phyloP scores from a whole-genome alignment of 2,888 invertebrate genomes.

The Dynastes hyllus region DNA sequence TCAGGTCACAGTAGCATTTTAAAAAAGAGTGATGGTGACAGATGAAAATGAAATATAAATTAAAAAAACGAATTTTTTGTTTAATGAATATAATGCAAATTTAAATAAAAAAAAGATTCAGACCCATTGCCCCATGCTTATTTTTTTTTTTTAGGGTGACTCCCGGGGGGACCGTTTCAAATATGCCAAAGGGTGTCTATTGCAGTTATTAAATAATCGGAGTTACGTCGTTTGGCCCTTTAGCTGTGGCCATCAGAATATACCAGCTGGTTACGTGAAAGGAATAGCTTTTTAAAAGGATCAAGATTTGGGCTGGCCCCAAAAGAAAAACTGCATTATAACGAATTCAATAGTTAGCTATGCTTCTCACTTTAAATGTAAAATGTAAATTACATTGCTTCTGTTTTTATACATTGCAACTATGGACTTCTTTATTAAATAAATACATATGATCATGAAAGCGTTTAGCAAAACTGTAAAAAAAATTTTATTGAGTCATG shows the following conservation, averaged over 20 bases:
- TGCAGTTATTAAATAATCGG: slow-evolving; percentile 70
- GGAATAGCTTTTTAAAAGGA: slow-evolving; percentile 69
- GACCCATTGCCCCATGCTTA: neutral
- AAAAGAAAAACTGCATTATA: slow-evolving; percentile 24
- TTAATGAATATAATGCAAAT: neutral
- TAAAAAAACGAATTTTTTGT: neutral
- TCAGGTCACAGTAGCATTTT: too few species aligned
- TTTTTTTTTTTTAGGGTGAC: slow-evolving; percentile 62
- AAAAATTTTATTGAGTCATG: too few species aligned
- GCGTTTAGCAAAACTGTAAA: too few species aligned
- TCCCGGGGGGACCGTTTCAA: slow-evolving; percentile 79
- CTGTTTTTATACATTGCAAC: too few species aligned
- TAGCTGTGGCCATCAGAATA: slow-evolving; percentile 65
- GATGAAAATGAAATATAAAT: neutral
- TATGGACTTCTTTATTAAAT: too few species aligned
- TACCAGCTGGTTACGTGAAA: slow-evolving; percentile 69
- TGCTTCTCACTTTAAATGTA: neutral
- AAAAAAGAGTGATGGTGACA: too few species aligned
- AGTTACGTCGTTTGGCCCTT: slow-evolving; percentile 72
- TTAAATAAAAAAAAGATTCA: neutral
- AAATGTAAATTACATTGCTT: neutral
- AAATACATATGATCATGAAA: too few species aligned
- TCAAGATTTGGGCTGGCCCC: slow-evolving; percentile 70
- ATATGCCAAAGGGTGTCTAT: slow-evolving; percentile 62
- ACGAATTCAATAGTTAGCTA: too few species aligned